Percentiles rank a stretch among this genome's conserved stretches.
Evolutionary conservation across 2,888 invertebrate genomes (phyloP).

Genomic region (Meloe dianella): DNA sequence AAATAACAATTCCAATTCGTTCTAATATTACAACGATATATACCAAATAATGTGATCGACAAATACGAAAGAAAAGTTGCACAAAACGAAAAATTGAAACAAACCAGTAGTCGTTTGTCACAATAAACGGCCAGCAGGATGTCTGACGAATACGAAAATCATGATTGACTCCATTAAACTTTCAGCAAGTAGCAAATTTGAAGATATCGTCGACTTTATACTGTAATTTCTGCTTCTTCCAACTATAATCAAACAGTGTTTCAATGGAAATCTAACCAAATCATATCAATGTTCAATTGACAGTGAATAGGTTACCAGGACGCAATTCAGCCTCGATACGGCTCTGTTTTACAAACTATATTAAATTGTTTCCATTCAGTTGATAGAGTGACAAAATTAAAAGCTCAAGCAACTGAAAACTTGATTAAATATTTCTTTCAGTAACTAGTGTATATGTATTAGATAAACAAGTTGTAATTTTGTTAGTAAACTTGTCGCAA

Average conservation of each 20-base stretch:
- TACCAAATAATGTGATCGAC: neutral
- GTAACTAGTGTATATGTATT: neutral
- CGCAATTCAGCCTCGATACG: too few species aligned
- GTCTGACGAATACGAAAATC: slow-evolving; percentile 4
- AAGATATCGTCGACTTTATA: neutral
- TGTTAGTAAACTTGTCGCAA: neutral
- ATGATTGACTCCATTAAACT: neutral
- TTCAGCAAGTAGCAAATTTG: neutral
- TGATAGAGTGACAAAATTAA: neutral
- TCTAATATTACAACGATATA: neutral
- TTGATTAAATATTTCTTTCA: slow-evolving; percentile 1
- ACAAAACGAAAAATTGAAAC: neutral
- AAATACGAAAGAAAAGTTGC: neutral
- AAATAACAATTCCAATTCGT: slow-evolving; percentile 11
- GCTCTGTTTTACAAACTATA: too few species aligned
- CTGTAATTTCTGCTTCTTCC: too few species aligned
- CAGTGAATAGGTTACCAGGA: too few species aligned
- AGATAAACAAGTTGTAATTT: neutral
- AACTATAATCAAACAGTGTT: too few species aligned
- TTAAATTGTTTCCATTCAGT: too few species aligned
- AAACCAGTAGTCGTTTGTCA: neutral
- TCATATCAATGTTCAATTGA: too few species aligned
- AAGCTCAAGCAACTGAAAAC: neutral
- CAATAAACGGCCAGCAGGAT: slow-evolving; percentile 7
- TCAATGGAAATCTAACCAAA: too few species aligned